Base-by-base conservation (phyloP, 2,797 vertebrate species). In the Myripristis murdjan region DNA sequence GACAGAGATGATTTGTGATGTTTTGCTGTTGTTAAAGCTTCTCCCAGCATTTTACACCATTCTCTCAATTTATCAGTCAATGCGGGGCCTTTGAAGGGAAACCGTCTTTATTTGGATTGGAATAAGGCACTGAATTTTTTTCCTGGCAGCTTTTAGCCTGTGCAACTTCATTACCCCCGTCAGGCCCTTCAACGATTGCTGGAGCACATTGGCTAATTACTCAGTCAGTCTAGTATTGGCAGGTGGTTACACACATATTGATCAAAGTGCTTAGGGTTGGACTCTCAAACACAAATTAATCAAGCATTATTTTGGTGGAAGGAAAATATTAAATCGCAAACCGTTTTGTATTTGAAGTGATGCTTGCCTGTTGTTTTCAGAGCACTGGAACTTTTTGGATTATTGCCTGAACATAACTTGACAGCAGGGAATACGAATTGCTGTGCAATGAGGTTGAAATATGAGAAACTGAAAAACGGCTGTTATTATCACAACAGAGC, bases 211-310 rank as follows among this genome's bases (percentile, higher is more conserved):
- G 92, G 89, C 90, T 93, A 93, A 92, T 93, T 93, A 93, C 88
- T 94, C 91, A 92, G 87, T 88, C 87, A 89, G 87, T 77, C 76
- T 71, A 66, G 81, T 89, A 93, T 93, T 92, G 93, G 90, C 92
- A 95, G 92, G 86, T 92, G 90, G 90, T 82, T 85, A 76, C 93
- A 90, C 87, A 77, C 79, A 54, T 91, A 94, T 94, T 71, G 93
- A 94, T 94, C 85, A 82, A 63, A 82, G 84, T 57, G 83, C 82
- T 91, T 83, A 84, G 80, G 84, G 83, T 90, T 81, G 84, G 78
- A 79, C 77, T 86, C 77, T 86, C 78, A 89, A 91, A 86, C 87
- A 87, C 84, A 88, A 92, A 93, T 93, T 82, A 93, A 92, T 92
- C 91, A 92, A 78, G 79, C 86, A 74, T 88, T 84, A 80, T 82